Base-by-base conservation (phyloP, 1,140 invertebrate genomes). In the Drosophila santomea region DNA sequence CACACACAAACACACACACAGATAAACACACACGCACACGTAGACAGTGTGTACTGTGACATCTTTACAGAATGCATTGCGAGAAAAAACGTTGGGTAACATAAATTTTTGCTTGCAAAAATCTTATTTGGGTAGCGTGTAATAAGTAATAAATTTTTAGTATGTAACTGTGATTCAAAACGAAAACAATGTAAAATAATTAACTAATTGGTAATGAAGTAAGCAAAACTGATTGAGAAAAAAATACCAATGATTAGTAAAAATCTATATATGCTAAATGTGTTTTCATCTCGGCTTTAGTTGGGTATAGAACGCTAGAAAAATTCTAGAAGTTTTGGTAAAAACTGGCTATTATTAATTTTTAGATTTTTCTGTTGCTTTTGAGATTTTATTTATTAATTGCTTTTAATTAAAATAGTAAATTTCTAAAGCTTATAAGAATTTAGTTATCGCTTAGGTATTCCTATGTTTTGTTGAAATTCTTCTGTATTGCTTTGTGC, bases 121-220 rank as follows among this genome's bases (percentile, higher is more conserved):
- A 71, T 71, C 62, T 78, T 74, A 73, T 68, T 78, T 78, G 74
- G 74, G 74, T 86, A 86, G 83, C 68, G 60, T 86, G 78, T 71
- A 71, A 71, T 71, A 76, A 72, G 63, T 79, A 86, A 88, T 88
- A 88, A 82, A 83, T 82, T 83, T 88, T 74, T 86, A 88, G 83
- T 83, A 86, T 86, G 83, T 86, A 86, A 86, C 83, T 86, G 83
- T 86, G 83, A 86, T 86, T 86, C 66, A 73, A 74, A 44, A 74
- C 72, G 20, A 56, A 55, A 75, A 75, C 52, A n/a, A 57, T 88
- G 83, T 86, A 88, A 88, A 82, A 86, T 82, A 88, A 82, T 71
- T 71, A 71, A 88, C 55, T 79, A 83, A 82, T 86, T 88, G 71
- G 79, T 86, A 83, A 88, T 44, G 63, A 79, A 41, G 66, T 77